phyloP scores from a whole-genome alignment of 2,797 vertebrate genomes.

The Denticeps clupeoides region DNA sequence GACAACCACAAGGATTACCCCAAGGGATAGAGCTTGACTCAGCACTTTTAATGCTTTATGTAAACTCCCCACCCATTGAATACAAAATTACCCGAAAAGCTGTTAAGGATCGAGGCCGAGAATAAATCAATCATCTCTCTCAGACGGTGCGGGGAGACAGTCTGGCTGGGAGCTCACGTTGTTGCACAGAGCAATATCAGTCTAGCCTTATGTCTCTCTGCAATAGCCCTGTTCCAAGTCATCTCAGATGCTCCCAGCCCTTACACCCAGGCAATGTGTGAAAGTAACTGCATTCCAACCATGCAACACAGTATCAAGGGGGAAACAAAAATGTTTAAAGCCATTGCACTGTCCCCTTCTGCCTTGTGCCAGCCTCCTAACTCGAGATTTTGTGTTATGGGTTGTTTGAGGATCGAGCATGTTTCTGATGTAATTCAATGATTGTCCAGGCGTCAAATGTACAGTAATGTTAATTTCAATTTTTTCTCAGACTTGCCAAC shows the following conservation, averaged over 20 bases:
- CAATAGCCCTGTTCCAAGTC: constrained; percentile 8
- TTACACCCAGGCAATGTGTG: too few relatives aligned
- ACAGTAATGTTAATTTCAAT: too few relatives aligned
- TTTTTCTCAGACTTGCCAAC: constrained; percentile 74
- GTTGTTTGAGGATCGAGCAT: too few relatives aligned
- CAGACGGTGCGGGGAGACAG: neutral
- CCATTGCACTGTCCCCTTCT: too few relatives aligned
- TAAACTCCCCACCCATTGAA: neutral
- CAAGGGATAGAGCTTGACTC: neutral
- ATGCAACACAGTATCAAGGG: too few relatives aligned
- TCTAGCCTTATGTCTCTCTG: constrained; percentile 12
- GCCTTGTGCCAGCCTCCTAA: too few relatives aligned
- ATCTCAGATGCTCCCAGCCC: neutral
- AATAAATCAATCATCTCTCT: neutral
- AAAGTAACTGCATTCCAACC: too few relatives aligned
- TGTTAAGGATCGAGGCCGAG: neutral
- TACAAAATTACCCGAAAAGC: neutral
- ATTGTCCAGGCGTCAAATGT: too few relatives aligned
- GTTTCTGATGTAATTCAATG: too few relatives aligned
- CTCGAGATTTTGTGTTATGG: too few relatives aligned
- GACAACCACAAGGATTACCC: neutral
- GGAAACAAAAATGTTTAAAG: neutral
- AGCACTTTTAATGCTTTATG: neutral
- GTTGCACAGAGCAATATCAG: constrained; percentile 5
- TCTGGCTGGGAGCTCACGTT: neutral